Evolutionary conservation across 2,888 invertebrate genomes (phyloP).

Genomic region (Pammene aurita): DNA sequence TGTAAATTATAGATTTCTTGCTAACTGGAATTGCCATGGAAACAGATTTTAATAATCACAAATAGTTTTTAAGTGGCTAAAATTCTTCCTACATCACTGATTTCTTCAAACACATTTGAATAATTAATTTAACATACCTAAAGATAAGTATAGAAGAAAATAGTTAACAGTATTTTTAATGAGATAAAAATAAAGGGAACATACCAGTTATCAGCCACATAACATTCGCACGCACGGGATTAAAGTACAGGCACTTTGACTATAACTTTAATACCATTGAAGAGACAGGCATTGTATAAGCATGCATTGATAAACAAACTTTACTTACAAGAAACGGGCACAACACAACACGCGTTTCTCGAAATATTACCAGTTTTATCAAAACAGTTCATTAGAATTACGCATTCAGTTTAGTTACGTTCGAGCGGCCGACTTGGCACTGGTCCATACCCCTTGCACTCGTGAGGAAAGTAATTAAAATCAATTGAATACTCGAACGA

Average conservation of each 20-base stretch:
- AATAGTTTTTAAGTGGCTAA: neutral
- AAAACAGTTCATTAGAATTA: conserved; percentile 25
- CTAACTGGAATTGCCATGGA: too few relatives aligned
- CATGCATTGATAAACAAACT: conserved; percentile 24
- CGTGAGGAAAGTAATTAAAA: conserved; percentile 61
- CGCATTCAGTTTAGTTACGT: conserved; percentile 29
- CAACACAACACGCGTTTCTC: conserved; percentile 11
- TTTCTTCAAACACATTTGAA: neutral
- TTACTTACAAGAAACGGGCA: conserved; percentile 17
- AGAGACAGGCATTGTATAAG: neutral
- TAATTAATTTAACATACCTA: neutral
- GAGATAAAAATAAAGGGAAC: conserved; percentile 10
- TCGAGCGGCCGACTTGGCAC: conserved; percentile 72
- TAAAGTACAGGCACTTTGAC: neutral
- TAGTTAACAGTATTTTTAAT: neutral
- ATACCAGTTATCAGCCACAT: conserved; percentile 16
- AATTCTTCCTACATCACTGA: neutral
- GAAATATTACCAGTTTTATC: conserved; percentile 23
- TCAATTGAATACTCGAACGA: conserved; percentile 57
- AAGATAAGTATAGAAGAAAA: neutral
- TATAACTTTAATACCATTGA: neutral
- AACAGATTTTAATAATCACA: too few relatives aligned
- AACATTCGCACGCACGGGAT: conserved; percentile 2
- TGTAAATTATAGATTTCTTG: too few relatives aligned
- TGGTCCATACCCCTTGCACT: conserved; percentile 63